Evolutionary conservation across 2,113 vertebrate species (phyloP).

Genomic region (Pongo pygmaeus): DNA sequence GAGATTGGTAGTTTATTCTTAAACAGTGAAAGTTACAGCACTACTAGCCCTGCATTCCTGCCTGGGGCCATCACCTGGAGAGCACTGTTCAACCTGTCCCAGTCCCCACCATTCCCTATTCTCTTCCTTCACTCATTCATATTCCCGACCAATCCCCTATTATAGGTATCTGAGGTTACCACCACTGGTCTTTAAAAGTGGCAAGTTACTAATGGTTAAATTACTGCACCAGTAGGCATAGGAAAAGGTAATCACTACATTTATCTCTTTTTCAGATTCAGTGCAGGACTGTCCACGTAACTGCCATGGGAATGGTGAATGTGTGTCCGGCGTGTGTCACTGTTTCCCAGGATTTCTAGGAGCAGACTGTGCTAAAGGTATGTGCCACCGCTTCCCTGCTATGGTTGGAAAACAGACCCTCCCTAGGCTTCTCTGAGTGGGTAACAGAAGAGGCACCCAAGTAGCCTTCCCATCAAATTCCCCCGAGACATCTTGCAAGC

Average conservation of each 20-base stretch:
- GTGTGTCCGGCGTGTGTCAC: conserved; percentile 97
- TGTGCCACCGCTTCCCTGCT: background rate
- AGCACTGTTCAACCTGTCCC: fast-evolving
- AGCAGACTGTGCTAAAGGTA: conserved; percentile 99
- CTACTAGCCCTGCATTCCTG: background rate
- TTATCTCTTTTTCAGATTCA: conserved; percentile 89
- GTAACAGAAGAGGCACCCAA: no score
- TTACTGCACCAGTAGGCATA: background rate
- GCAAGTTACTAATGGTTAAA: background rate
- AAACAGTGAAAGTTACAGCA: background rate
- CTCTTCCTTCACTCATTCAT: fast-evolving
- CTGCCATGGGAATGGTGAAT: conserved; percentile 98
- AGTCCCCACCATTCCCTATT: background rate
- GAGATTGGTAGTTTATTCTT: background rate
- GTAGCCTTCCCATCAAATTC: background rate
- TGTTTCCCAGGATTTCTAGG: conserved; percentile 99
- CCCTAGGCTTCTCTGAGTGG: background rate
- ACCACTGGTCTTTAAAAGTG: background rate
- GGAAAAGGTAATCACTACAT: background rate
- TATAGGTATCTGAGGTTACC: background rate
- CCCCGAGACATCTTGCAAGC: background rate
- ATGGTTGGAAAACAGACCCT: background rate
- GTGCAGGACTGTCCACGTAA: conserved; percentile 98
- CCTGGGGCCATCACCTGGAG: background rate
- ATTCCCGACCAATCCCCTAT: background rate